These are phyloP conservation scores for Echeneis naucrates DNA, from an alignment of 2,797 vertebrate genomes.

Conservation along the genomic window DNA sequence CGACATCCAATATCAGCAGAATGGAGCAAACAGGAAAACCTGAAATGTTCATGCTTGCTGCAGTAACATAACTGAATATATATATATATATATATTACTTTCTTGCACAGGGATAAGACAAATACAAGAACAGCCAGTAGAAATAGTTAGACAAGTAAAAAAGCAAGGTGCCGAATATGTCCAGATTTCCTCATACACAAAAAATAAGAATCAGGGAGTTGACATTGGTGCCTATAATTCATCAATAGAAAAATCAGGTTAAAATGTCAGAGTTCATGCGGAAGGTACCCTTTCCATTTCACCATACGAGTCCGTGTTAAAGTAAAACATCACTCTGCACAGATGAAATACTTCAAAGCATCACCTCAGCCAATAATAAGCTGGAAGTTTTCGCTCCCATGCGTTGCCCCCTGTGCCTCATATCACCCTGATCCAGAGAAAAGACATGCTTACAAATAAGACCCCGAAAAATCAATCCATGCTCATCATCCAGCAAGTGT, in stretches of 20 bases:
- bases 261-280: constrained; percentile 27
- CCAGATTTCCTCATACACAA: constrained; percentile 4
- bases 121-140: background rate
- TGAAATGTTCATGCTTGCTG: background rate
- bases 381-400: constrained; percentile 10
- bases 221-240: constrained; percentile 3
- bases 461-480: constrained; percentile 27
- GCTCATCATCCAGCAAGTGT: constrained; percentile 19
- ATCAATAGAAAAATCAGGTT: background rate
- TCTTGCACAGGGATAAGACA: background rate
- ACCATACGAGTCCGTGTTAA: too few relatives aligned
- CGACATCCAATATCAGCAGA: background rate
- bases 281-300: background rate
- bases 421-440: constrained; percentile 9
- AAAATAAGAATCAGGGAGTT: background rate
- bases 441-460: constrained; percentile 21
- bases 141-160: background rate
- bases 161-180: background rate
- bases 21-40: background rate
- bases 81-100: background rate
- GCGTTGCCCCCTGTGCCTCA: constrained; percentile 5
- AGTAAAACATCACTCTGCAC: constrained; percentile 29
- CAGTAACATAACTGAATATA: background rate
- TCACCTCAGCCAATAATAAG: constrained; percentile 31
- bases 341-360: constrained; percentile 41